Base-by-base conservation (phyloP, 2,113 vertebrate genomes). In the Colinus virginianus region DNA sequence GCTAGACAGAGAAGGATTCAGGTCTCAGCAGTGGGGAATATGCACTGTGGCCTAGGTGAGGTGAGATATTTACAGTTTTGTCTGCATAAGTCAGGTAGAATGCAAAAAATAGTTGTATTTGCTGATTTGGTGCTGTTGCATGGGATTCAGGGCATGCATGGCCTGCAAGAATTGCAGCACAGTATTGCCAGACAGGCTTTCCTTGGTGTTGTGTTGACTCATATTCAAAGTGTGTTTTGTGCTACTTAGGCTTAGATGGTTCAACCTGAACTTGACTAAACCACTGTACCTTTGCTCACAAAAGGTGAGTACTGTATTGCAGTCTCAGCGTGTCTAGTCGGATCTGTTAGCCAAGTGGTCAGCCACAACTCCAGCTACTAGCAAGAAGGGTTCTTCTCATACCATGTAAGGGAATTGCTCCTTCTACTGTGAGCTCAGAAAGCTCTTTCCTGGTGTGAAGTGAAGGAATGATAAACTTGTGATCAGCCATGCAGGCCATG, bases 401-500 rank as follows among this genome's bases (percentile, higher is more conserved):
- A 30, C 25, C 28, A 0, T 18, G 32, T 67, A 49, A 0, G 5
- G 66, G 59, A 87, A 64, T 6, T 45, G 64, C 40, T 63, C 32
- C 76, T 93, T 75, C 69, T 49, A 36, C 49, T 34, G 43, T 36
- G 49, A 68, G n/a, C 64, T 84, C 56, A 59, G 71, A 61, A 68
- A 83, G 62, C 59, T 74, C 59, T 76, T 83, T 88, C 49, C 22
- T 64, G 30, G 22, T 67, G 43, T 75, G 49, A 61, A 38, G 9
- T 89, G 62, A 42, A 77, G 46, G 40, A 59, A 48, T 92, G 90
- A 84, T 59, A 71, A 90, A 49, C 76, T 70, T 51, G 30, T 0
- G 5, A 97, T 97, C 94, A 97, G 86, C 85, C 79, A 95, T 95
- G 92, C 94, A 96, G 69, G 78, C 93, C 84, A 43, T 96, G 95